These are phyloP conservation scores for Sinella curviseta DNA, from an alignment of 1,140 invertebrate species.

Conservation along the genomic window DNA sequence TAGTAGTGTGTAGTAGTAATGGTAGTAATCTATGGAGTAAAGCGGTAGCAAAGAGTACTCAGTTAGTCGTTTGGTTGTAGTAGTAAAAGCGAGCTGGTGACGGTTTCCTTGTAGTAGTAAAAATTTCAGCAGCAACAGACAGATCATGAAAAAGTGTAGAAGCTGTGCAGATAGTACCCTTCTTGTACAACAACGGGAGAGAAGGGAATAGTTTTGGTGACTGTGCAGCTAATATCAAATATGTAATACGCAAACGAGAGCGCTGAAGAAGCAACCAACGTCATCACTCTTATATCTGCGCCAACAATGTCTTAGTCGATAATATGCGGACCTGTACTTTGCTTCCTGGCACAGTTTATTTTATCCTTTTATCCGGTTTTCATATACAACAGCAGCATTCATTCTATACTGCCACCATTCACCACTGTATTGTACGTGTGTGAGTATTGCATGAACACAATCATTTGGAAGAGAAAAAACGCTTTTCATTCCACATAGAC, in stretches of 20 bases:
- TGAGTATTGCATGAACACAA: not conserved
- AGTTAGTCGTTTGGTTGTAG: not conserved
- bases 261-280: not conserved
- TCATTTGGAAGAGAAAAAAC: not conserved
- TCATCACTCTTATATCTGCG: slow-evolving; percentile 10
- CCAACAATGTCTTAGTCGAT: slow-evolving; percentile 1
- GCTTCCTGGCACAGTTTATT: slow-evolving; percentile 12
- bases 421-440: not conserved
- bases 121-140: not conserved
- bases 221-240: not conserved
- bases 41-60: not conserved
- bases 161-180: not conserved
- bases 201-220: not conserved
- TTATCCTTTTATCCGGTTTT: slow-evolving; percentile 18
- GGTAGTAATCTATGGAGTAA: not conserved
- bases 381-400: not conserved
- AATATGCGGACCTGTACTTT: not conserved
- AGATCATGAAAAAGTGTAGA: not conserved
- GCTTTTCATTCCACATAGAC: not conserved
- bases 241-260: not conserved
- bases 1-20: not conserved
- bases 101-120: not conserved
- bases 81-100: not conserved
- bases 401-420: not conserved
- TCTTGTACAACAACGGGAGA: not conserved